Conservation (phyloP, 64 coral and sea anemone genomes). For the Montipora foliosa region DNA sequence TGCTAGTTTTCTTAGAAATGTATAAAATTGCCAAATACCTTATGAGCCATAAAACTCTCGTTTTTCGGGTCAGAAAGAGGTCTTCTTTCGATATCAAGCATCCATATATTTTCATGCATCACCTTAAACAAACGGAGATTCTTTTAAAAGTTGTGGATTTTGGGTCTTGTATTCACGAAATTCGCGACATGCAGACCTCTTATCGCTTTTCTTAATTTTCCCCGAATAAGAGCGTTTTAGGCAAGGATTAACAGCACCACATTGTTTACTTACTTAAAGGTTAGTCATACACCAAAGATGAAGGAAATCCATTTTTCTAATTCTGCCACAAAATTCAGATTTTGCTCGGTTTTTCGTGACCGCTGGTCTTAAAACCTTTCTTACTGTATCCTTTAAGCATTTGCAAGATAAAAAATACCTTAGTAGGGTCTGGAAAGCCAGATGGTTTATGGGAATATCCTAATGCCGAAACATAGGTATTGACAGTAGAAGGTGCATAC, state of each 20-base stretch:
- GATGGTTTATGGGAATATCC: constrained; percentile 50
- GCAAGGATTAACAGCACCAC: background rate
- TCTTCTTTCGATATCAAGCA: background rate
- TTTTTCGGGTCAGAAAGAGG: background rate
- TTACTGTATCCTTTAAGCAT: constrained; percentile 71
- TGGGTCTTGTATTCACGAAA: background rate
- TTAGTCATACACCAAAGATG: background rate
- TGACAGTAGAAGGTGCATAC: constrained; percentile 49
- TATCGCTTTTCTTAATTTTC: too few species aligned
- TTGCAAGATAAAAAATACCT: constrained; percentile 44
- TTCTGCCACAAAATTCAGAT: background rate
- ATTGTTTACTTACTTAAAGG: background rate
- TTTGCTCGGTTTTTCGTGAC: background rate
- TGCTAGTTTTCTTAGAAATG: background rate
- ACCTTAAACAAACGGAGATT: too few species aligned
- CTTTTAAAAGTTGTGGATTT: background rate
- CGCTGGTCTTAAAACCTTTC: constrained; percentile 8
- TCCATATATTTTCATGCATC: background rate
- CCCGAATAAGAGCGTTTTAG: too few species aligned
- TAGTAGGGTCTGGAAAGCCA: constrained; percentile 22
- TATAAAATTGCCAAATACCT: background rate
- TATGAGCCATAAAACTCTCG: background rate
- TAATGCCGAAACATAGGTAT: constrained; percentile 54
- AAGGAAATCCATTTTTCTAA: background rate
- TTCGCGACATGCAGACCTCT: background rate